These are phyloP conservation scores for Rhinoraja longicauda DNA, from an alignment of 2,797 vertebrate species.

Conservation along the genomic window DNA sequence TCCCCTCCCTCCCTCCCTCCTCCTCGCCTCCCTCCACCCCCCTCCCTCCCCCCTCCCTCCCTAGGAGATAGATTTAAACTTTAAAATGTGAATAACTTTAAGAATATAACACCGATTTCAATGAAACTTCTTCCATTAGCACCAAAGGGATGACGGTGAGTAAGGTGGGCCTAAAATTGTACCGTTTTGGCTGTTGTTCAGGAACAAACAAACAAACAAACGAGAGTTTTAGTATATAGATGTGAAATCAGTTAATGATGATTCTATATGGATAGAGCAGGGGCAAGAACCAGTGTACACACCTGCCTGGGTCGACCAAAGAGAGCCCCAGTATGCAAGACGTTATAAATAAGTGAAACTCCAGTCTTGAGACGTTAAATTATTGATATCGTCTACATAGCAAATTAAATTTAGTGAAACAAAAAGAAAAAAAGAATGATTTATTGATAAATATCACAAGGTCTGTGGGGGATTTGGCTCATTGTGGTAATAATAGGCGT, in stretches of 20 bases:
- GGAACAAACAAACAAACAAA: too few species aligned
- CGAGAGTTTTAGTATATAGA: too few species aligned
- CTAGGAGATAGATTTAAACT: too few species aligned
- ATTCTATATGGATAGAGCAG: neutral
- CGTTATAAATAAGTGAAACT: constrained; percentile 77
- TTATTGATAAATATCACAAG: constrained; percentile 71
- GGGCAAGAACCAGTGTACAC: neutral
- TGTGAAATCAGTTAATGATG: neutral
- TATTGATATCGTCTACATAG: constrained; percentile 62
- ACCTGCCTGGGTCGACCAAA: neutral
- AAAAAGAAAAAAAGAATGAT: constrained; percentile 52
- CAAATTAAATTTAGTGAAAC: constrained; percentile 71
- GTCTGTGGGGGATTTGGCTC: constrained; percentile 55
- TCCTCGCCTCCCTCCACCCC: too few species aligned
- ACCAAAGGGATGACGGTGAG: too few species aligned
- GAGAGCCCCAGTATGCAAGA: constrained; percentile 60
- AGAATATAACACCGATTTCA: too few species aligned
- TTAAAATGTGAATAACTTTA: too few species aligned
- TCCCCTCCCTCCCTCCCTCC: too few species aligned
- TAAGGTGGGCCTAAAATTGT: too few species aligned
- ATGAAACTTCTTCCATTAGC: too few species aligned
- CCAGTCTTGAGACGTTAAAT: constrained; percentile 72
- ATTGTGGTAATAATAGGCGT: constrained; percentile 45
- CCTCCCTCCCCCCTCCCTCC: too few species aligned
- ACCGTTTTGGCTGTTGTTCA: too few species aligned